phyloP scores from a whole-genome alignment of 2,888 invertebrate species.

The Ametastegia equiseti region DNA sequence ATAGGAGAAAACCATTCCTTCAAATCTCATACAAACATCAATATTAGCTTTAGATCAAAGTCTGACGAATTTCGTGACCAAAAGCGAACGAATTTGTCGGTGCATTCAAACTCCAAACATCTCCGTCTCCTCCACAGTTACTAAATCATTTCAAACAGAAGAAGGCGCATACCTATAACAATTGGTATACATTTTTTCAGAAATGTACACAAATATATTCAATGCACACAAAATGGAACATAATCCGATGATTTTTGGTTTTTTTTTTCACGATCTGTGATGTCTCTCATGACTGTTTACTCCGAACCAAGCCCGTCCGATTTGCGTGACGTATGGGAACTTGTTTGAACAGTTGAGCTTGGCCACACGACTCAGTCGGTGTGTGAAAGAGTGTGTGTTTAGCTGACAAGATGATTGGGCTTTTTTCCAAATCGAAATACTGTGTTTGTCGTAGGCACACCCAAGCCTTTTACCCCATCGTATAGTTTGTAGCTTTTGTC shows the following conservation, averaged over 20 bases:
- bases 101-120: too few species aligned
- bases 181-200: not conserved
- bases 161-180: not conserved
- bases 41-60: too few species aligned
- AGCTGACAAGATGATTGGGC: slow-evolving; percentile 40
- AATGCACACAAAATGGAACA: not conserved
- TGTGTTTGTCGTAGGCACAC: slow-evolving; percentile 9
- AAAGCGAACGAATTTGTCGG: too few species aligned
- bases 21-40: too few species aligned
- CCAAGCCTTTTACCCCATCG: not conserved
- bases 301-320: slow-evolving; percentile 12
- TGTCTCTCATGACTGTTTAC: slow-evolving; percentile 11
- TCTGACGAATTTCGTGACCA: too few species aligned
- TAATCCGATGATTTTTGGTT: slow-evolving; percentile 1
- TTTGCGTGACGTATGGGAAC: slow-evolving; percentile 17
- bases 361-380: slow-evolving; percentile 19
- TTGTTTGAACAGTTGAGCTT: slow-evolving; percentile 31
- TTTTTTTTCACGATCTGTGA: not conserved
- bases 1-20: too few species aligned
- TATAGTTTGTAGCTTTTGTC: slow-evolving; percentile 9
- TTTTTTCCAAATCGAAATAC: slow-evolving; percentile 35
- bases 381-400: slow-evolving; percentile 26
- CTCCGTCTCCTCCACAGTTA: too few species aligned
- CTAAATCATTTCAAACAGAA: too few species aligned
- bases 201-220: not conserved